Evolutionary conservation across 37 sponge, comb jelly and placozoan genomes (phyloP).

Genomic region (Amphimedon queenslandica): DNA sequence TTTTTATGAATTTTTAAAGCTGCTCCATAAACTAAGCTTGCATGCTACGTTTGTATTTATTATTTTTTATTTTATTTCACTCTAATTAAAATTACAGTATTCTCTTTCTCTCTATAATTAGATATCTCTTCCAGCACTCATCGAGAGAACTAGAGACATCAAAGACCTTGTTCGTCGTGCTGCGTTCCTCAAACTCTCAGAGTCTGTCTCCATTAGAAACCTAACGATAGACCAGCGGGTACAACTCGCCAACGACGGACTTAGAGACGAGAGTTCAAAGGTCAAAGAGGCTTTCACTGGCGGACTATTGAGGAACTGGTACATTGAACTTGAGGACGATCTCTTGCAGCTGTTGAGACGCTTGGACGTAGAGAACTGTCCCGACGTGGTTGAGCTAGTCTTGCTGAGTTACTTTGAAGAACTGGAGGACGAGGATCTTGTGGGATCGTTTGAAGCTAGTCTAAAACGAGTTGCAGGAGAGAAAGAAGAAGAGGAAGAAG

Average conservation of each 20-base stretch:
- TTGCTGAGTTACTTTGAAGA: slow-evolving; percentile 56
- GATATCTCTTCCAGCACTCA: slow-evolving; percentile 36
- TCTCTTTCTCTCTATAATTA: neutral
- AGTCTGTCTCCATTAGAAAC: slow-evolving; percentile 44
- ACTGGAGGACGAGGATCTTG: slow-evolving; percentile 23
- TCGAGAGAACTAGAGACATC: slow-evolving; percentile 66
- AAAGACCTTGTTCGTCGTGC: slow-evolving; percentile 45
- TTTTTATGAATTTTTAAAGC: no score
- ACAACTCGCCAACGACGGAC: slow-evolving; percentile 51
- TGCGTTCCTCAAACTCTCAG: slow-evolving; percentile 51
- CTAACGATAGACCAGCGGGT: slow-evolving; percentile 61
- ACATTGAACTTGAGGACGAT: slow-evolving; percentile 39
- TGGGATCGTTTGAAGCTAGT: slow-evolving; percentile 6
- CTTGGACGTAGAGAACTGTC: slow-evolving; percentile 69
- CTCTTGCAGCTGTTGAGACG: slow-evolving; percentile 50
- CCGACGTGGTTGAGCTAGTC: slow-evolving; percentile 52
- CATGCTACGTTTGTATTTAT: no score
- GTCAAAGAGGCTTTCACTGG: slow-evolving; percentile 52
- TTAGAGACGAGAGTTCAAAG: slow-evolving; percentile 34
- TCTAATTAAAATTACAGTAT: no score
- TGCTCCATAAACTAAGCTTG: no score
- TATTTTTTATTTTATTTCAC: no score
- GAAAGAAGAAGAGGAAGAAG: slow-evolving; percentile 13
- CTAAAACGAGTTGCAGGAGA: slow-evolving; percentile 1
- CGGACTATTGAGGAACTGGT: slow-evolving; percentile 65